Base-by-base conservation (phyloP, 2,113 vertebrate species). In the Halcyon malimbica region DNA sequence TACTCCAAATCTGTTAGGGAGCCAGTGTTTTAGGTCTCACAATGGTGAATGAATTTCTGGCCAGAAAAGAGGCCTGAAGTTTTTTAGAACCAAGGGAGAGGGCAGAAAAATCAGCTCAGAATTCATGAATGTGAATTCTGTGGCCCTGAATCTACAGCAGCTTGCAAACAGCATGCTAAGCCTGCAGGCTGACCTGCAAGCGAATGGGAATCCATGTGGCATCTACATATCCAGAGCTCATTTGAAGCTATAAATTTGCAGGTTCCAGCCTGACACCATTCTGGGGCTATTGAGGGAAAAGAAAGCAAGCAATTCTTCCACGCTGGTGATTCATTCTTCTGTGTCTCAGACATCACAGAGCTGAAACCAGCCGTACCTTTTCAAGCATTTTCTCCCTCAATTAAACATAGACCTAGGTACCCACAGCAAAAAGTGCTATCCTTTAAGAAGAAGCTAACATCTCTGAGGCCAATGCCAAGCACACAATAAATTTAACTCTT, bases 351-450 rank as follows among this genome's bases (percentile, higher is more conserved):
- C 42, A 69, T 91, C 89, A 87, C 33, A 92, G 69, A 73, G 78
- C 56, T 84, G 50, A 96, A 95, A 70, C 46, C 75, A 80, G 37
- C 17, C 0, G 0, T 81, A 89, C 29, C 35, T 83, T 95, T 91
- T 76, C 73, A 93, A 94, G 42, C 28, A 48, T 85, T 90, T 91
- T 83, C 56, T 90, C 79, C 70, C 41, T 89, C 93, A 94, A 78
- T 91, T 91, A 87, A 95, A 95, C 76, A 74, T 26, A 94, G 75
- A 83, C 25, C 44, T 65, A 76, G 50, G 54, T 86, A 87, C 17
- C 42, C n/a, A 75, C 39, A 70, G 76, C n/a, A 86, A 84, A 59
- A 62, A 75, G 24, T 87, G 31, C 56, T 51, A n/a, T 59, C 46
- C 50, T 87, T 77, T 75, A 82, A 50, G 60, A 84, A 81, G 83